phyloP scores from a whole-genome alignment of 1,140 invertebrate genomes.

The Panagrolaimus sp. region DNA sequence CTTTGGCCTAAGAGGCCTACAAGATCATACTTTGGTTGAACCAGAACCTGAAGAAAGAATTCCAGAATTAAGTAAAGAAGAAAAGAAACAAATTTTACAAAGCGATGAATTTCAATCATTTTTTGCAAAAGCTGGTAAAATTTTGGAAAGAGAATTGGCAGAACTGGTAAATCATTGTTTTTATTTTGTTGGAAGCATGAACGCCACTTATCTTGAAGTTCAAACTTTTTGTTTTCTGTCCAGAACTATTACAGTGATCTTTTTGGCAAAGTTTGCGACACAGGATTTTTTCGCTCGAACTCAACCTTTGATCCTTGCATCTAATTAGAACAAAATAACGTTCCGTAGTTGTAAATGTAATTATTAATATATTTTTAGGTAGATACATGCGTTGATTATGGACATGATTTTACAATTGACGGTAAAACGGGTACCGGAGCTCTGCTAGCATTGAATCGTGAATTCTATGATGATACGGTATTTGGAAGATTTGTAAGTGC shows the following conservation, averaged over 20 bases:
- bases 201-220: too few species aligned
- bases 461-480: constrained; percentile 28
- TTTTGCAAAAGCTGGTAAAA: constrained; percentile 31
- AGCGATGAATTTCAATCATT: constrained; percentile 35
- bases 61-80: constrained; percentile 42
- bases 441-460: constrained; percentile 30
- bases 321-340: too few species aligned
- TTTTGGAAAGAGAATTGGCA: constrained; percentile 43
- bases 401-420: constrained; percentile 8
- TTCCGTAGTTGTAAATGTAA: too few species aligned
- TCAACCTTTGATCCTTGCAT: too few species aligned
- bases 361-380: too few species aligned
- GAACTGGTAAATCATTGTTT: constrained; percentile 31
- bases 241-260: too few species aligned
- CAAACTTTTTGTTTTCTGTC: too few species aligned
- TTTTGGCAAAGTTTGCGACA: too few species aligned
- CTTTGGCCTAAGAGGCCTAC: background rate
- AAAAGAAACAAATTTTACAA: constrained; percentile 40
- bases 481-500: constrained; percentile 14
- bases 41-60: constrained; percentile 16
- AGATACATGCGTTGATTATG: constrained; percentile 7
- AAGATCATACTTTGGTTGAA: constrained; percentile 10
- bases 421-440: constrained; percentile 32
- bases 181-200: too few species aligned
- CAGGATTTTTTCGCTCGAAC: too few species aligned